Percentiles rank a stretch among this genome's conserved stretches.
Evolutionary conservation across 2,113 vertebrate genomes (phyloP).

Genomic region (Tragelaphus imberbis): DNA sequence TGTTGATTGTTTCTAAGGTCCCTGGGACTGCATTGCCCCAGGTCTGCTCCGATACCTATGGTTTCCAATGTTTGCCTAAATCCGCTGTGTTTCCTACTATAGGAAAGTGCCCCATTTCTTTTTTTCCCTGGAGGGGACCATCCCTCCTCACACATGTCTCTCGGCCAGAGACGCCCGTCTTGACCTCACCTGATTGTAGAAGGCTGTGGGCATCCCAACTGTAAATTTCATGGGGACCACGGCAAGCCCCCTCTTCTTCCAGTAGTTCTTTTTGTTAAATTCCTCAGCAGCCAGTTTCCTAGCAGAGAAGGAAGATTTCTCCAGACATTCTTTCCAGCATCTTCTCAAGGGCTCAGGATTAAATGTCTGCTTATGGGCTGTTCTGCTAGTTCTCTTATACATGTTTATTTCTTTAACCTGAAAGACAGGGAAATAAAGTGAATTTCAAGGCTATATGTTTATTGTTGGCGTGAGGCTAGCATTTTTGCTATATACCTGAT

Average conservation of each 20-base stretch:
- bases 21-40: accelerated
- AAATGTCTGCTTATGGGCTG: conserved; percentile 81
- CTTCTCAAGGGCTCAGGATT: conserved; percentile 79
- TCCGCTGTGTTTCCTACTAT: background rate
- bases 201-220: conserved; percentile 72
- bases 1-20: background rate
- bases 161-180: background rate
- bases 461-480: background rate
- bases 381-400: conserved; percentile 78
- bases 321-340: conserved; percentile 87
- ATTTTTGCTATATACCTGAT: background rate
- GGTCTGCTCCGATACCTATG: no score
- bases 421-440: conserved; percentile 18
- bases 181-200: conserved; percentile 82
- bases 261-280: conserved; percentile 86
- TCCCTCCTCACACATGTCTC: background rate
- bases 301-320: conserved; percentile 73
- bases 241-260: conserved; percentile 88
- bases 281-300: conserved; percentile 70
- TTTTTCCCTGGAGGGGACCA: background rate
- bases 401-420: conserved; percentile 87
- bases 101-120: background rate
- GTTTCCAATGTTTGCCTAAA: background rate
- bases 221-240: conserved; percentile 85
- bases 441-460: background rate